These are phyloP conservation scores for Zaprionus bogoriensis DNA, from an alignment of 2,888 invertebrate species.

Conservation along the genomic window DNA sequence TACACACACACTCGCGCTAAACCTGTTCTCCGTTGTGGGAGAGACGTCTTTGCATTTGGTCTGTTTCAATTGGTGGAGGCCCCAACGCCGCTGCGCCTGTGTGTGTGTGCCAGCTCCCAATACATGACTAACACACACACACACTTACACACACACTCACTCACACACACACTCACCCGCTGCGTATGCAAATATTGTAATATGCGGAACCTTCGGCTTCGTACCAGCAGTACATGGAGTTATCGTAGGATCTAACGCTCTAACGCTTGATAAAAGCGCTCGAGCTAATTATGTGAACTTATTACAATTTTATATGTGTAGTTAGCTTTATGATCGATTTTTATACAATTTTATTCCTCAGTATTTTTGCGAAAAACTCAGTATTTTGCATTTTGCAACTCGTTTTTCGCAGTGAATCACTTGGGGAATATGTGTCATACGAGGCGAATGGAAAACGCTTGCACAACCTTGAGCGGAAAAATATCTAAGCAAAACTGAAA, in stretches of 20 bases:
- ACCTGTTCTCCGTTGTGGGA: conserved; percentile 78
- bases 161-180: neutral
- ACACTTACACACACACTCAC: conserved; percentile 5
- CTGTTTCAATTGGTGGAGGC: conserved; percentile 75
- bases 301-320: conserved; percentile 6
- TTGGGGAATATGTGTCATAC: neutral
- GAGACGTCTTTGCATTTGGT: conserved; percentile 74
- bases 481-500: neutral
- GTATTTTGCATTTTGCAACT: neutral
- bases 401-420: neutral
- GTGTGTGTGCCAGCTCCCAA: conserved; percentile 54
- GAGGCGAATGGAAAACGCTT: neutral
- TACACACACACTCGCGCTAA: conserved; percentile 28
- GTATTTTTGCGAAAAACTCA: neutral
- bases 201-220: conserved; percentile 54
- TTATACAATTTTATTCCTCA: too few species aligned
- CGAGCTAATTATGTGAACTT: neutral
- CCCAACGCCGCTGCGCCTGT: conserved; percentile 31
- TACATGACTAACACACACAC: conserved; percentile 32
- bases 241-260: conserved; percentile 35
- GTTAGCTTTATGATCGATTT: too few species aligned
- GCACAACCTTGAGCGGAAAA: neutral
- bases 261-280: conserved; percentile 25
- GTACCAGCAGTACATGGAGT: conserved; percentile 18
- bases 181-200: conserved; percentile 64